Conservation (phyloP, 2,113 vertebrate species). For the Carassius carassius region DNA sequence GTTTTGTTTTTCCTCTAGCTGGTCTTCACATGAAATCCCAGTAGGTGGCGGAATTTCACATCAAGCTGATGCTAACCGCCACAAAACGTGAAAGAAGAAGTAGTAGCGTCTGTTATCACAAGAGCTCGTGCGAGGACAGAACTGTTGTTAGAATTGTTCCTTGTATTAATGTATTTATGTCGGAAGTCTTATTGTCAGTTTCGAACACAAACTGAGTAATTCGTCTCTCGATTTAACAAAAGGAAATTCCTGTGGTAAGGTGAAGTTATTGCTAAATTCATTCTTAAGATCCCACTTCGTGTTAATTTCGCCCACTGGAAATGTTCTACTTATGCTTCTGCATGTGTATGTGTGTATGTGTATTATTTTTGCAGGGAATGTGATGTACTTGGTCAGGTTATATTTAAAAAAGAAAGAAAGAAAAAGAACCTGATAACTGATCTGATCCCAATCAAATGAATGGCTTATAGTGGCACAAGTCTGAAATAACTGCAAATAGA, state of each 20-base stretch:
- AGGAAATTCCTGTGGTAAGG: neutral
- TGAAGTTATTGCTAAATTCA: neutral
- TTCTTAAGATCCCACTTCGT: neutral
- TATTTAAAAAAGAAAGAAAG: too few species aligned
- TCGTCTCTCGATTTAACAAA: neutral
- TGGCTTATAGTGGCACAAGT: too few species aligned
- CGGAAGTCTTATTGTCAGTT: neutral
- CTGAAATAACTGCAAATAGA: too few species aligned
- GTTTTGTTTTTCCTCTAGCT: neutral
- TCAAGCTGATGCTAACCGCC: neutral
- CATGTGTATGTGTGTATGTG: too few species aligned
- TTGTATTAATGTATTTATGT: neutral
- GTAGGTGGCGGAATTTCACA: neutral
- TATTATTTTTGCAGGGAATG: too few species aligned
- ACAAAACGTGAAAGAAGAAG: neutral
- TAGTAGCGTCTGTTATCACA: neutral
- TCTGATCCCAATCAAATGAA: too few species aligned
- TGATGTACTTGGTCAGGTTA: too few species aligned
- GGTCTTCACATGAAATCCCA: neutral
- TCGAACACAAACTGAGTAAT: neutral
- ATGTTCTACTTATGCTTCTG: neutral
- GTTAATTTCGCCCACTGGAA: neutral
- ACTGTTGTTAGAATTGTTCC: neutral
- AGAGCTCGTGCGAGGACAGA: neutral
- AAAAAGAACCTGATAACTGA: too few species aligned